Percentiles rank a stretch among this genome's conserved stretches.
phyloP scores from a whole-genome alignment of 1,140 invertebrate genomes.

The Drosophila dunni region DNA sequence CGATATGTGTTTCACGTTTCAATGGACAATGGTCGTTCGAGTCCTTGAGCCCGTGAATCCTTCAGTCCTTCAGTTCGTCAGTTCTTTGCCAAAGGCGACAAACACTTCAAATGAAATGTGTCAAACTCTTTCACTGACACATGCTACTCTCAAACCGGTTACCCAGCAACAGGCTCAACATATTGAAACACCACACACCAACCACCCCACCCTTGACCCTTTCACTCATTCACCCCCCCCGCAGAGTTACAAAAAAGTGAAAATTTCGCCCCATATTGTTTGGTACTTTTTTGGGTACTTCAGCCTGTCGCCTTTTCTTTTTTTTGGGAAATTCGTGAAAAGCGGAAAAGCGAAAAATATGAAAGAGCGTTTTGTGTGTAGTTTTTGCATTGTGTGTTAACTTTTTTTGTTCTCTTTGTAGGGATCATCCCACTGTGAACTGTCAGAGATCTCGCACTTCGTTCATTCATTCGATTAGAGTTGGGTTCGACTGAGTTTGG shows the following conservation, averaged over 20 bases:
- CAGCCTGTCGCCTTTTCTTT: background rate
- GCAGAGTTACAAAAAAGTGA: background rate
- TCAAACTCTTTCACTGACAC: conserved; percentile 61
- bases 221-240: too few species aligned
- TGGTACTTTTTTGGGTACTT: conserved; percentile 2
- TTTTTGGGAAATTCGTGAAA: background rate
- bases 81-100: conserved; percentile 25
- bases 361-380: conserved; percentile 35
- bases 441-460: conserved; percentile 31
- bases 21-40: conserved; percentile 58
- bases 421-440: background rate
- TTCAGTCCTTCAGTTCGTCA: background rate
- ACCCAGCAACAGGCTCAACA: conserved; percentile 7
- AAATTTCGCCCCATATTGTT: background rate
- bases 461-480: conserved; percentile 58
- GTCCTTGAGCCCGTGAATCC: conserved; percentile 4
- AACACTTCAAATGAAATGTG: conserved; percentile 74
- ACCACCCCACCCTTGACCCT: too few species aligned
- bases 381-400: conserved; percentile 27
- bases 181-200: background rate
- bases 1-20: conserved; percentile 61
- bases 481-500: background rate
- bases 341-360: conserved; percentile 43
- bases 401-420: background rate
- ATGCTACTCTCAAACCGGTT: conserved; percentile 41